Evolutionary conservation across 2,888 invertebrate species (phyloP), one percentile per base, ranked within the genome.

Genomic region (Choreutis nemorana): DNA sequence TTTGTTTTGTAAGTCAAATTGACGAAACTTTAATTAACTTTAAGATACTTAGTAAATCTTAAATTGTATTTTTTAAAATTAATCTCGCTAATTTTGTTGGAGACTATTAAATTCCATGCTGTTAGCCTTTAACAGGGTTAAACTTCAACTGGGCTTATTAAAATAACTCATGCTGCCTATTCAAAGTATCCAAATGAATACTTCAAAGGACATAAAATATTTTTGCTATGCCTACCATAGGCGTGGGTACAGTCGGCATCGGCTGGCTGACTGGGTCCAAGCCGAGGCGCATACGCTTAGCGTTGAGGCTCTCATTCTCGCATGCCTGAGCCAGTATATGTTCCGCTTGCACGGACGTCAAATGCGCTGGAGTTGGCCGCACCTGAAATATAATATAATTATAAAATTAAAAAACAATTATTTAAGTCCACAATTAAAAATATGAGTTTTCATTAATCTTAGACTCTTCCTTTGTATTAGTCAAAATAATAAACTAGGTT

Each of bases 291-390:
- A 97, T 97, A 57, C 96, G 86, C 79, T 97, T 97, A 36, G 96
- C 97, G 73, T 97, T 97, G 73, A 94, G 90, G 73, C 94, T 94
- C 81, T 97, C 97, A 66, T 97, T 97, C 80, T 97, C 97, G 72
- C 97, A 97, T 37, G 97, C 97, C 59, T 91, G 89, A 41, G 96
- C 95, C 60, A 97, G 81, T 59, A 97, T 94, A 72, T 95, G 93
- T 68, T 97, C 97, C 29, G 97, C 97, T 72, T 95, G 94, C 43
- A 95, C 94, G 44, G 96, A 96, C 30, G 97, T 97, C 58, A 97
- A 83, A 79, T 97, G 97, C 40, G 97, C 96, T 42, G 96, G 96
- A 29, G 96, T 96, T 36, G 96, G 95, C 50, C 96, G 86, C 39
- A 92, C 89, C 92, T 95, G 80, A 8, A 18, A 18, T 5, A 5